phyloP scores from a whole-genome alignment of 2,888 invertebrate species.

The Acanthopleura granulata region DNA sequence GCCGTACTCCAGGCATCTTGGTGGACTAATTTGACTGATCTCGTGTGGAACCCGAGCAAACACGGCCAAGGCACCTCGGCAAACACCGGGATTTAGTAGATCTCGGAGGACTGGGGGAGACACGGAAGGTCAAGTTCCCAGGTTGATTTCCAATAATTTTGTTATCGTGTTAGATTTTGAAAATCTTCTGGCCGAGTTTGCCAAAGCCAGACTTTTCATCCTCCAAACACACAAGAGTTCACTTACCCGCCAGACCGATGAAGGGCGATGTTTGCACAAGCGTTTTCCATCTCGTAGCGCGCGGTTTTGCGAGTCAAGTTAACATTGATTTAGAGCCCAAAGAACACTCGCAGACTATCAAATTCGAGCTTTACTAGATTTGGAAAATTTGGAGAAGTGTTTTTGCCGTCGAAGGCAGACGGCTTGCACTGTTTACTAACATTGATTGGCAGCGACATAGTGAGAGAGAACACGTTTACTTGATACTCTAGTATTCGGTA shows the following conservation, averaged over 20 bases:
- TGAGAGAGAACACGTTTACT: not conserved
- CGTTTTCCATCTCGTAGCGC: not conserved
- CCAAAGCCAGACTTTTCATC: conserved; percentile 8
- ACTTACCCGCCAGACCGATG: not conserved
- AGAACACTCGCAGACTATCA: conserved; percentile 5
- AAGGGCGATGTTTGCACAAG: conserved; percentile 1
- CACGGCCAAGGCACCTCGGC: not conserved
- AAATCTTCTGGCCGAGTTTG: conserved; percentile 7
- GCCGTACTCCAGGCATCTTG: too few species aligned
- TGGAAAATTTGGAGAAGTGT: not conserved
- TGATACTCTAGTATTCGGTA: not conserved
- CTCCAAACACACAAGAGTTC: conserved; percentile 10
- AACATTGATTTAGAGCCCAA: conserved; percentile 12
- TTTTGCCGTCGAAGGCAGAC: not conserved
- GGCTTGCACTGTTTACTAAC: not conserved
- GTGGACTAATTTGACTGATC: not conserved
- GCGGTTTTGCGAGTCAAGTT: conserved; percentile 1
- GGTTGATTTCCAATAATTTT: conserved; percentile 7
- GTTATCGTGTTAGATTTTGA: not conserved
- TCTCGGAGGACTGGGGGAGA: not conserved
- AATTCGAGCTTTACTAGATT: conserved; percentile 7
- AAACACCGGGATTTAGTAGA: not conserved
- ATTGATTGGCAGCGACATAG: not conserved
- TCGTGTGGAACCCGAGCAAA: not conserved
- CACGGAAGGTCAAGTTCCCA: not conserved